Percentiles rank a stretch among this genome's conserved stretches.
phyloP scores from a whole-genome alignment of 2,797 vertebrate genomes.

The Syngnathus acus region DNA sequence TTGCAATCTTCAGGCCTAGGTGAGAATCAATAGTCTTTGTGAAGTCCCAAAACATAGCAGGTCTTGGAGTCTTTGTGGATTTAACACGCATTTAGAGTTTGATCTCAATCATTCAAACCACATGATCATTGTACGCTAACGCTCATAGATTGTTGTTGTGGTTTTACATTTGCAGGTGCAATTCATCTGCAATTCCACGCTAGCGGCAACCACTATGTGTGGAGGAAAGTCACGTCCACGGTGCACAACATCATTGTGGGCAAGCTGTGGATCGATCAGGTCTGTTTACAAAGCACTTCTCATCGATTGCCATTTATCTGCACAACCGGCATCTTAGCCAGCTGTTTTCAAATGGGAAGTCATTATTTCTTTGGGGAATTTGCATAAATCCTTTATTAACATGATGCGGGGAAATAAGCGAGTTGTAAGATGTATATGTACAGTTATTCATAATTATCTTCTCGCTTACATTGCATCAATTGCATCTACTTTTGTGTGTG shows the following conservation, averaged over 20 bases:
- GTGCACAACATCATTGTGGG: slow-evolving; percentile 99
- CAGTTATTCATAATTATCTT: not conserved
- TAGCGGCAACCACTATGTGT: slow-evolving; percentile 93
- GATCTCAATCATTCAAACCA: slow-evolving; percentile 1
- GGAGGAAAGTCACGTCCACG: slow-evolving; percentile 98
- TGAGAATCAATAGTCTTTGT: slow-evolving; percentile 6
- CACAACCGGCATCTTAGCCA: not conserved
- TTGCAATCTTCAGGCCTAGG: slow-evolving; percentile 12
- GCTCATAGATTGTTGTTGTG: slow-evolving; percentile 13
- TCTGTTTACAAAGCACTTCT: slow-evolving; percentile 42
- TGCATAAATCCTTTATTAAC: not conserved
- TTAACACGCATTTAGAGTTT: not conserved
- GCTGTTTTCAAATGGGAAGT: slow-evolving; percentile 1
- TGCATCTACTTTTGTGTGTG: slow-evolving; percentile 9
- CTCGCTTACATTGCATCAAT: not conserved
- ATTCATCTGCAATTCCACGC: slow-evolving; percentile 92
- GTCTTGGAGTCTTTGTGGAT: not conserved
- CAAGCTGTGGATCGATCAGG: slow-evolving; percentile 99
- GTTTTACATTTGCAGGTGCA: slow-evolving; percentile 68
- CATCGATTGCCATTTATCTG: slow-evolving; percentile 7
- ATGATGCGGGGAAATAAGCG: not conserved
- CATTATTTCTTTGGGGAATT: not conserved
- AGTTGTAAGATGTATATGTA: not conserved
- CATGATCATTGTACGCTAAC: not conserved
- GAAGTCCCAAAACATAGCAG: not conserved